Percentiles rank a stretch among this genome's conserved stretches.
phyloP scores from a whole-genome alignment of 2,113 vertebrate genomes.

The Sinocyclocheilus maitianheensis region DNA sequence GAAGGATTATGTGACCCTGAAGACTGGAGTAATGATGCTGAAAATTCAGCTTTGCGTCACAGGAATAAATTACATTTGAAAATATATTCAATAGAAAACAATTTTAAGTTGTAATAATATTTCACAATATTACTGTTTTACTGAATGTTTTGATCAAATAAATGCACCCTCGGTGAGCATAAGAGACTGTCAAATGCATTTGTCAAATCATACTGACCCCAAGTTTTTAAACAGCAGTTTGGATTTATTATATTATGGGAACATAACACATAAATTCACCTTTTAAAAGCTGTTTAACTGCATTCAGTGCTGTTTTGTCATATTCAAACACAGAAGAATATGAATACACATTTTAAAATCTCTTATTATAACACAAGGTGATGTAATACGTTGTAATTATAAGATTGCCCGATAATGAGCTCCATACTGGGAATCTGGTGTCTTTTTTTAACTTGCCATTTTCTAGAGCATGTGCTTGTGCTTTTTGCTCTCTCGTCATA shows the following conservation, averaged over 20 bases:
- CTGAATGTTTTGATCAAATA: background rate
- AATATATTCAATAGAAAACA: too few species aligned
- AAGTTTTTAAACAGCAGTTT: too few species aligned
- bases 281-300: background rate
- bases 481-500: background rate
- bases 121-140: background rate
- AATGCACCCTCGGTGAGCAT: background rate
- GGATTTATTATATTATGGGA: background rate
- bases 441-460: background rate
- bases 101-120: background rate
- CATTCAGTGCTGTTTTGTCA: background rate
- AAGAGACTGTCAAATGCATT: background rate
- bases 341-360: background rate
- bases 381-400: background rate
- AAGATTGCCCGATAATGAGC: background rate
- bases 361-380: constrained; percentile 4
- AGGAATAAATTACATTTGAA: too few species aligned
- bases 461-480: background rate
- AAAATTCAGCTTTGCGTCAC: too few species aligned
- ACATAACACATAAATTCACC: background rate
- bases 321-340: background rate
- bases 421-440: background rate
- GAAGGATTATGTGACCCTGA: too few species aligned
- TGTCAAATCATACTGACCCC: too few species aligned
- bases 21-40: too few species aligned